Base-by-base conservation (phyloP, 2,888 invertebrate genomes). In the Chromoteleia sp. region DNA sequence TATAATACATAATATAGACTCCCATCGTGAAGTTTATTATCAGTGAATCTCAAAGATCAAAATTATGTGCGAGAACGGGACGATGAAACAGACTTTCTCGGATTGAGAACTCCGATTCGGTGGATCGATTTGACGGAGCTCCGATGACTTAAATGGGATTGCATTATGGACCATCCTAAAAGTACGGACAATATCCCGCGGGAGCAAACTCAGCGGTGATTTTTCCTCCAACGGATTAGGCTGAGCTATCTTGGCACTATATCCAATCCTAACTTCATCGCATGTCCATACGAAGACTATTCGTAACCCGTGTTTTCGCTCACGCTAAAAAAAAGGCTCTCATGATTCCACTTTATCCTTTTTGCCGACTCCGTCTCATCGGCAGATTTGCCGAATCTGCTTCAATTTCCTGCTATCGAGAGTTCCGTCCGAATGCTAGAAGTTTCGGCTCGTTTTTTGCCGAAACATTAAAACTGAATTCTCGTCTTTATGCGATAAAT, bases 161-260 rank as follows among this genome's bases (percentile, higher is more conserved):
- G 84, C 85, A 84, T 85, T 85, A 85, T 84, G 81, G 78, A 77
- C 73, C 50, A 79, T 82, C 76, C 67, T 52, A 77, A 68, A 70
- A 79, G 68, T 74, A 81, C 67, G 63, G 74, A 82, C 81, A 83
- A 86, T 84, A 85, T 86, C 85, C 82, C 84, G 59, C 65, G 84
- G 82, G 85, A 84, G 81, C 84, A 74, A 84, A 85, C 84, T 85
- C 83, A 84, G 81, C 83, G 76, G 78, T 74, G 83, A 83, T 83
- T 83, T 83, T 83, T 84, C 77, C 65, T 78, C 29, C 50, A 25
- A 45, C 43, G 58, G 12, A 43, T 54, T 68, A 58, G 73, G 50
- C 59, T 43, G 58, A 30, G 36, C 29, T 59, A 73, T 65, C 58
- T 29, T 19, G 33, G 19, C 21, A 19, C 65, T 50, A 67, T 65